Evolutionary conservation across 2,888 invertebrate species (phyloP), one percentile per base, ranked within the genome.

Genomic region (Dendrolimus houi): DNA sequence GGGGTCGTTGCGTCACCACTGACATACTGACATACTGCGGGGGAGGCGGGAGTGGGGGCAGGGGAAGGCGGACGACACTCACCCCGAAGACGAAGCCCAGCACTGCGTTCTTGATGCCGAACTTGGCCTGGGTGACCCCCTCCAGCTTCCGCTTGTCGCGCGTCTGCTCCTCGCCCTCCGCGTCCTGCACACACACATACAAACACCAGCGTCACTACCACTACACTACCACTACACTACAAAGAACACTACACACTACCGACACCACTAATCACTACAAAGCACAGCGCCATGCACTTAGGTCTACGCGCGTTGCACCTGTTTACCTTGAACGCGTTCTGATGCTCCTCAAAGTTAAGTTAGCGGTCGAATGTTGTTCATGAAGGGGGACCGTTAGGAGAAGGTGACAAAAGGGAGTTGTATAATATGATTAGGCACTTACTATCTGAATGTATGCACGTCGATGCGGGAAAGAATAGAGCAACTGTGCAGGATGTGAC

Each of bases 81-180:
- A 96, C 96, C 86, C 96, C 95, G 80, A 96, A 96, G 52, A 96
- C 95, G 83, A 96, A 95, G 80, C 95, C 95, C 74, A 96, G 92
- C 64, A 96, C 91, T 56, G 95, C 96, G 83, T 95, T 96, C 83
- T 95, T 95, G 72, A 95, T 93, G 72, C 95, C 95, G 72, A 94
- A 94, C 75, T 93, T 93, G 68, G 92, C 91, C 72, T 92, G 88
- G 63, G 92, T 91, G 66, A 91, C 85, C 57, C 92, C 91, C 72
- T 95, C 95, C 70, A 95, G 92, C 86, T 95, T 95, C 86, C 95
- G 93, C 85, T 96, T 96, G 79, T 95, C 95, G 64, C 90, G 78
- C 60, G 83, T 69, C 79, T 92, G 92, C 71, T 88, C 93, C 64
- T 91, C 92, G 64, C 81, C 86, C 62, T 68, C 70, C 58, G 61